Evolutionary conservation across 2,113 vertebrate genomes (phyloP).

Genomic region (Strigops habroptila): DNA sequence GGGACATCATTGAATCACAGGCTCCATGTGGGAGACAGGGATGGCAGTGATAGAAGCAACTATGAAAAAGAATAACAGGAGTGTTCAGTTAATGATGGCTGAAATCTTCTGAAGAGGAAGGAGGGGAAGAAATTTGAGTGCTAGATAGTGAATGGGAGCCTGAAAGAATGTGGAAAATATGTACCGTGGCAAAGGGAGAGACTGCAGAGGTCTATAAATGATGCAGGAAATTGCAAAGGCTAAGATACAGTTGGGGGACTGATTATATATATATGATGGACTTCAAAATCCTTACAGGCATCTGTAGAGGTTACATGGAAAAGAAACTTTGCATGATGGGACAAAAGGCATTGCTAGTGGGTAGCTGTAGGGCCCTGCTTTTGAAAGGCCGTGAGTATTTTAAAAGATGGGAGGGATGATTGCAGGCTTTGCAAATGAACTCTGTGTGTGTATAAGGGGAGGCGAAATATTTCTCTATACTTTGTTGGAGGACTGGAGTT

Average conservation of each 20-base stretch:
- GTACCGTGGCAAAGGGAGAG: neutral
- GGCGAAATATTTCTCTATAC: neutral
- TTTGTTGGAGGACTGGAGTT: neutral
- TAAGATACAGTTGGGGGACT: neutral
- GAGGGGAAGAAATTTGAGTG: neutral
- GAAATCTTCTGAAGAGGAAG: neutral
- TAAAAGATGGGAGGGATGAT: neutral
- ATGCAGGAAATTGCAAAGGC: constrained; percentile 19
- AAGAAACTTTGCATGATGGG: neutral
- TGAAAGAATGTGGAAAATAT: neutral
- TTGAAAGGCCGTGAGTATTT: neutral
- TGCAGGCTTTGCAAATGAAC: neutral
- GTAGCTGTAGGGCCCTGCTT: neutral
- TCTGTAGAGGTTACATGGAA: neutral
- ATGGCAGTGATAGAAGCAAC: neutral
- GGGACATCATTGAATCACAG: neutral
- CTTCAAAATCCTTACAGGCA: neutral
- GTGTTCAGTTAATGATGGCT: neutral
- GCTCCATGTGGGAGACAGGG: neutral
- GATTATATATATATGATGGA: neutral
- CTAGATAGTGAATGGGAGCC: neutral
- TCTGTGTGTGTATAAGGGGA: rapidly evolving
- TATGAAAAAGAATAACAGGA: neutral
- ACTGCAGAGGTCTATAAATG: constrained; percentile 14
- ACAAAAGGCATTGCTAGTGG: constrained; percentile 25